These are phyloP conservation scores for Colius striatus DNA, from an alignment of 2,113 vertebrate species.

Conservation along the genomic window DNA sequence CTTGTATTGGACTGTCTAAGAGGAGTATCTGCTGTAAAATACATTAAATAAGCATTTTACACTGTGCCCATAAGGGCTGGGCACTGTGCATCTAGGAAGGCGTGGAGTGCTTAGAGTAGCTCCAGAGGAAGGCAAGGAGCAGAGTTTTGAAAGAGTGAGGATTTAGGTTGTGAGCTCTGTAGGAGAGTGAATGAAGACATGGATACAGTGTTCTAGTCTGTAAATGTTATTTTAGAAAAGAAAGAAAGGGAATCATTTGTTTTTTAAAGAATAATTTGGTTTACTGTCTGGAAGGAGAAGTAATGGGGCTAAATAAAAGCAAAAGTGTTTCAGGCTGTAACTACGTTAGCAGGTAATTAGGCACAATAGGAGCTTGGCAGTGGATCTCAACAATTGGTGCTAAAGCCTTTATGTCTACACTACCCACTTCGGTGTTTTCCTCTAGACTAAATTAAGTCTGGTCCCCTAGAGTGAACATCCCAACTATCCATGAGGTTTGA, in stretches of 20 bases:
- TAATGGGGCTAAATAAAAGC: not conserved
- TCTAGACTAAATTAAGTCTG: not conserved
- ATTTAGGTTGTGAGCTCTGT: not conserved
- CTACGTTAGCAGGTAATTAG: not conserved
- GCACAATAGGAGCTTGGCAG: not conserved
- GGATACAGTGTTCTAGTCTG: not conserved
- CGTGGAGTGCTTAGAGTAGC: not conserved
- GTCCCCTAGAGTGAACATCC: not conserved
- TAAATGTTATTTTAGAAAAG: not conserved
- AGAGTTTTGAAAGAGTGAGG: not conserved
- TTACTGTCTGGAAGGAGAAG: not conserved
- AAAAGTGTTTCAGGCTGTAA: not conserved
- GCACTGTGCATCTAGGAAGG: not conserved
- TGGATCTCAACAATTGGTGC: not conserved
- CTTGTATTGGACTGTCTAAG: not conserved
- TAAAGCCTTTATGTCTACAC: not conserved
- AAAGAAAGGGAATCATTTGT: not conserved
- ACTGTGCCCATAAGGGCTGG: not conserved
- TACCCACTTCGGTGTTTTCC: not conserved
- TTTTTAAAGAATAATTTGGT: not conserved
- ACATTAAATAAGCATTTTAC: not conserved
- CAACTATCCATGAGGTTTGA: not conserved
- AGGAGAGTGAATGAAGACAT: not conserved
- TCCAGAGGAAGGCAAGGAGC: not conserved
- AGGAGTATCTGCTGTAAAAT: not conserved